These are phyloP conservation scores for Limnephilus rhombicus DNA, from an alignment of 2,888 invertebrate genomes.

Conservation along the genomic window DNA sequence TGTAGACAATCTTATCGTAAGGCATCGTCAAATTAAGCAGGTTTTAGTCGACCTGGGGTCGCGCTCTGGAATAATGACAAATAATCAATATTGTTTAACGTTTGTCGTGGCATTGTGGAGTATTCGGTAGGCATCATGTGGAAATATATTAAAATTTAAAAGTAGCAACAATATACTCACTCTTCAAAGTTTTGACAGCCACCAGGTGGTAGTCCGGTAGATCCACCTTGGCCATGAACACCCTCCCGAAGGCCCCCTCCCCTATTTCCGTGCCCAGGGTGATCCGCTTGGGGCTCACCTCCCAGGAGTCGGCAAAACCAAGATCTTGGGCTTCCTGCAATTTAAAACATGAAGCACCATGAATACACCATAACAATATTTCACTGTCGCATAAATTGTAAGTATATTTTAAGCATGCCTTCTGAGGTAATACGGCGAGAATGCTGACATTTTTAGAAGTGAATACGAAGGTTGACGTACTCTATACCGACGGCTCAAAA, in stretches of 20 bases:
- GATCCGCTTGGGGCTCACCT: slow-evolving; percentile 75
- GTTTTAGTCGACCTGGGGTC: too few relatives aligned
- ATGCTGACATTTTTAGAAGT: too few relatives aligned
- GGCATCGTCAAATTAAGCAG: too few relatives aligned
- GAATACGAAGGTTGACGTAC: too few relatives aligned
- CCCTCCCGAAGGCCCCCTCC: slow-evolving; percentile 87
- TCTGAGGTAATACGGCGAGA: too few relatives aligned
- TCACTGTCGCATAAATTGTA: not conserved
- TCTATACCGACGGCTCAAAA: too few relatives aligned
- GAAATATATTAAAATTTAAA: not conserved
- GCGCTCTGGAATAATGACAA: too few relatives aligned
- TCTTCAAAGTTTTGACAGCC: slow-evolving; percentile 86
- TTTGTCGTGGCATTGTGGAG: not conserved
- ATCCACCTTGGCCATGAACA: slow-evolving; percentile 82
- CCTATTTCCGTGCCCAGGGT: slow-evolving; percentile 80
- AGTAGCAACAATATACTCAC: slow-evolving; percentile 71
- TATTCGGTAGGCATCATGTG: not conserved
- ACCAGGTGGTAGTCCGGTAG: slow-evolving; percentile 78
- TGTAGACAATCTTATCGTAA: too few relatives aligned
- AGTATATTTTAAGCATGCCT: too few relatives aligned
- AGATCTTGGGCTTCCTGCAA: slow-evolving; percentile 54
- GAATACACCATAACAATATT: not conserved
- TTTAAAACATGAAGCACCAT: not conserved
- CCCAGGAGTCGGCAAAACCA: slow-evolving; percentile 73
- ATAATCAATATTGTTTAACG: too few relatives aligned